Percentiles rank a stretch among this genome's conserved stretches.
phyloP scores from a whole-genome alignment of 2,888 invertebrate genomes.

The Microctonus hyperodae region DNA sequence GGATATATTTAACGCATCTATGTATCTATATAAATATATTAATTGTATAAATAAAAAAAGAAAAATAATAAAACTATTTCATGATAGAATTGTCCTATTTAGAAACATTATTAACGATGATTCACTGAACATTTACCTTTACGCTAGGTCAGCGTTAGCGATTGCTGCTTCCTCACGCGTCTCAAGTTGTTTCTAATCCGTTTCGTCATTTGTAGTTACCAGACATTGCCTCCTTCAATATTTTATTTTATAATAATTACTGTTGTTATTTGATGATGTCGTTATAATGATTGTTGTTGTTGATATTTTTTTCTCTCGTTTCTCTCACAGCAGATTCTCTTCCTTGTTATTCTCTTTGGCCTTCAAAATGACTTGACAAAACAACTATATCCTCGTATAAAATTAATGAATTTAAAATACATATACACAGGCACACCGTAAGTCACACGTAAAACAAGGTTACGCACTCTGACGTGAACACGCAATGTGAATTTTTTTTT shows the following conservation, averaged over 20 bases:
- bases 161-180: conserved; percentile 38
- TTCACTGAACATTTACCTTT: conserved; percentile 33
- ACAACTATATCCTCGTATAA: not conserved
- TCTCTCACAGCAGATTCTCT: not conserved
- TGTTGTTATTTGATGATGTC: no score
- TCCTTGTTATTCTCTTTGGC: not conserved
- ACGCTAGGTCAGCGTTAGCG: conserved; percentile 41
- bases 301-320: not conserved
- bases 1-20: not conserved
- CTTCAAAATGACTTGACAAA: not conserved
- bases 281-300: no score
- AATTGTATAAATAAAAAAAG: no score
- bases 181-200: conserved; percentile 33
- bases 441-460: conserved; percentile 8
- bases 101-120: conserved; percentile 11
- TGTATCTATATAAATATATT: no score
- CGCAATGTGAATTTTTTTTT: conserved; percentile 6
- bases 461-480: conserved; percentile 13
- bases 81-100: not conserved
- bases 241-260: not conserved
- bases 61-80: no score
- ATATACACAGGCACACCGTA: not conserved
- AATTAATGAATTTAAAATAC: not conserved
- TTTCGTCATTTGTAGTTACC: conserved; percentile 38
- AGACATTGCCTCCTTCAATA: conserved; percentile 28